A percentile compares a stretch with the other conserved stretches of the same genome.
These are phyloP conservation scores for Napeogenes sylphis DNA, from an alignment of 2,888 invertebrate genomes.

Conservation along the genomic window DNA sequence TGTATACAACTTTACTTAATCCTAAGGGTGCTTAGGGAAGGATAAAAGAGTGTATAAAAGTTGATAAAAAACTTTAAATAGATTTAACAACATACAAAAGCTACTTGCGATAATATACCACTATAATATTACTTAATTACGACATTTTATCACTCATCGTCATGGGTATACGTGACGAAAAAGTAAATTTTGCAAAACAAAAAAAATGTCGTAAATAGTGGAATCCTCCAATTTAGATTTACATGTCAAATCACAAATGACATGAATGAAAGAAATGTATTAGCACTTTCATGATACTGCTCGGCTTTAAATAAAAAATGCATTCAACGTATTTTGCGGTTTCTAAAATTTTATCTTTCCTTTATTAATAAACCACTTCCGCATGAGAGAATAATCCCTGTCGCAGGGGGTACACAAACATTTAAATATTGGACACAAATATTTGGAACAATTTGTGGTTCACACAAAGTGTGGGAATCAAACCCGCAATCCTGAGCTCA, in stretches of 20 bases:
- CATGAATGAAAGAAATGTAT: too few species aligned
- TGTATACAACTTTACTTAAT: slow-evolving; percentile 26
- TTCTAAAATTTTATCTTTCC: too few species aligned
- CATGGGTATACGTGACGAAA: slow-evolving; percentile 12
- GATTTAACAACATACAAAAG: slow-evolving; percentile 77
- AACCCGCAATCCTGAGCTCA: too few species aligned
- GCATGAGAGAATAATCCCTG: too few species aligned
- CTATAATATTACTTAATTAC: slow-evolving; percentile 60
- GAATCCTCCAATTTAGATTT: slow-evolving; percentile 14
- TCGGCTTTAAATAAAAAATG: too few species aligned
- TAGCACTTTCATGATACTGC: too few species aligned
- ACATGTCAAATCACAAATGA: slow-evolving; percentile 4
- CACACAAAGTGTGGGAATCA: too few species aligned
- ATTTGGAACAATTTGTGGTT: too few species aligned
- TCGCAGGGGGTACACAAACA: too few species aligned
- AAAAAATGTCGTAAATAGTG: slow-evolving; percentile 1
- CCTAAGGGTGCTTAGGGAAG: slow-evolving; percentile 74
- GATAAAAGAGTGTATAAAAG: slow-evolving; percentile 77
- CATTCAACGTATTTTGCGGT: too few species aligned
- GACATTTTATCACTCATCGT: slow-evolving; percentile 56
- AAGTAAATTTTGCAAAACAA: slow-evolving; percentile 15
- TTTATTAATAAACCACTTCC: too few species aligned
- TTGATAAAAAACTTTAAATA: slow-evolving; percentile 74
- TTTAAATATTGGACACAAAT: too few species aligned
- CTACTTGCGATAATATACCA: slow-evolving; percentile 63